Base-by-base conservation (phyloP, 1,140 invertebrate species). In the Heliconius himera region DNA sequence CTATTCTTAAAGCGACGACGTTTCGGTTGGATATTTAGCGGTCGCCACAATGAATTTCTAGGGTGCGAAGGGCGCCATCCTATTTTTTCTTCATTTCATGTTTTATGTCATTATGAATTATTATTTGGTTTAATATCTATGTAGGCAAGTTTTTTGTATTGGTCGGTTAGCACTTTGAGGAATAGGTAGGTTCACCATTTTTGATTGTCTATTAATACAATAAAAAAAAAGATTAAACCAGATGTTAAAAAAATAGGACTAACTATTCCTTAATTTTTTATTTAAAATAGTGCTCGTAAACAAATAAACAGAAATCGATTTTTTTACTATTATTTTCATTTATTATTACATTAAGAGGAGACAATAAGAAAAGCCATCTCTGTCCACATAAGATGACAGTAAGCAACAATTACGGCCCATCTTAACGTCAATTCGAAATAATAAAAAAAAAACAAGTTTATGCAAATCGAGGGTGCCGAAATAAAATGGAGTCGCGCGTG, bases 401-500 rank as follows among this genome's bases (percentile, higher is more conserved):
- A 66, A 66, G 26, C 70, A 76, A 77, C 70, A 77, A 77, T 72
- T 41, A 41, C 26, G 79, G 71, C 74, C 72, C 70, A 60, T 70
- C 78, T 75, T 73, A 85, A 83, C 85, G 85, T 86, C 87, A 87
- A 87, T 89, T 88, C 83, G 83, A 87, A 93, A 81, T 76, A 81
- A n/a, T n/a, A 90, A 92, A 90, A 91, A 46, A 46, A 46, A 6
- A 36, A 36, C 33, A 36, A 92, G 87, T 91, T 91, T 91, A 93
- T 93, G 91, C 91, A 93, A 94, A 94, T 94, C 89, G 84, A 84
- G 84, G 85, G 80, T 89, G 87, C 88, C 90, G 88, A 92, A 93
- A 93, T 94, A 94, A 94, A 94, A 94, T 94, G 93, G 91, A 93
- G 91, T 92, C 90, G 89, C 89, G 89, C 90, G 88, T 90, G 88